Conservation (phyloP, 2,888 invertebrate species). For the Steinernema scapterisci region DNA sequence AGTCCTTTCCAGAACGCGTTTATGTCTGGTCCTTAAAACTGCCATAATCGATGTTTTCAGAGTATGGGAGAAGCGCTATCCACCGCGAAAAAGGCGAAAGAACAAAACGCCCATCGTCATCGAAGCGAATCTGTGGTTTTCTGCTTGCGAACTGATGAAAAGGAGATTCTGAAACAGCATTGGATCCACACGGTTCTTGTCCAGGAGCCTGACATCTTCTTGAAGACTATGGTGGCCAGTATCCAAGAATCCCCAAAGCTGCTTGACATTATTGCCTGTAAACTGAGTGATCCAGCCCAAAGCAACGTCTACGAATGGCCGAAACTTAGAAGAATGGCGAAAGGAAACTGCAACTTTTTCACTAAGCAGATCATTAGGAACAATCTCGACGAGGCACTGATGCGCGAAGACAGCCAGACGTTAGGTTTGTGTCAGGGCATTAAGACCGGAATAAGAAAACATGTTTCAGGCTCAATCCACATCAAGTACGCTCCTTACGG, state of each 20-base stretch:
- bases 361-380: conserved; percentile 2
- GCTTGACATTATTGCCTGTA: conserved; percentile 7
- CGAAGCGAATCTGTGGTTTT: not conserved
- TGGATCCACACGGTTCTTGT: not conserved
- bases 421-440: not conserved
- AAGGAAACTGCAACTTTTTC: not conserved
- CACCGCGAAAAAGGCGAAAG: too few species aligned
- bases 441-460: not conserved
- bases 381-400: not conserved
- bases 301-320: conserved; percentile 12
- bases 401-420: not conserved
- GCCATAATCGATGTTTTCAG: too few species aligned
- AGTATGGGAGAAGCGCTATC: too few species aligned
- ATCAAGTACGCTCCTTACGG: conserved; percentile 19
- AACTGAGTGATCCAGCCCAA: not conserved
- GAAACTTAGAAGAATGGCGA: conserved; percentile 2
- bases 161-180: conserved; percentile 7
- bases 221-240: conserved; percentile 21
- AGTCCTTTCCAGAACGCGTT: too few species aligned
- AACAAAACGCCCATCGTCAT: too few species aligned
- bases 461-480: conserved; percentile 10
- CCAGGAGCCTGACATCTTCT: conserved; percentile 23
- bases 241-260: conserved; percentile 12
- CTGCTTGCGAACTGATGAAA: not conserved
- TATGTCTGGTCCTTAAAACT: too few species aligned